These are phyloP conservation scores for Machaerirhynchus nigripectus DNA, from an alignment of 2,113 vertebrate species.

Conservation along the genomic window DNA sequence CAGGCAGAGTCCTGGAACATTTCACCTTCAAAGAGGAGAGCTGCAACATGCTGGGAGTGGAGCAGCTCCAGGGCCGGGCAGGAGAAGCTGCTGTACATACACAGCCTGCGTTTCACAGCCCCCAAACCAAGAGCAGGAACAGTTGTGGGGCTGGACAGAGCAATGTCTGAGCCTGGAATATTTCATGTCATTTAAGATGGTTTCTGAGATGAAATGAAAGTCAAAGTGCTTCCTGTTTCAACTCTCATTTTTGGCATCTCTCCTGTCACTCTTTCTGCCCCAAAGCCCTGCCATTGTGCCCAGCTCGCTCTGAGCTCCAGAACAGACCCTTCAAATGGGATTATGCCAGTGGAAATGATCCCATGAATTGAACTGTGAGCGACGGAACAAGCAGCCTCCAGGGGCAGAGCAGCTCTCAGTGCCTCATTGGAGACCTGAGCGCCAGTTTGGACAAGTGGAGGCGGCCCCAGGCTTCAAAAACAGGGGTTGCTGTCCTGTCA, in stretches of 20 bases:
- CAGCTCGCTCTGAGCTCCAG: not conserved
- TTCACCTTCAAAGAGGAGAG: slow-evolving; percentile 23
- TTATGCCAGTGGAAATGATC: not conserved
- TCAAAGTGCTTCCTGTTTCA: not conserved
- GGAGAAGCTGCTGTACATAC: not conserved
- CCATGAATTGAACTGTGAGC: not conserved
- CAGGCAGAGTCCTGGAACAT: slow-evolving; percentile 29
- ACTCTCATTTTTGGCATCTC: not conserved
- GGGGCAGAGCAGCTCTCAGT: not conserved
- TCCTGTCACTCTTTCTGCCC: not conserved
- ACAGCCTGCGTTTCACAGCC: not conserved
- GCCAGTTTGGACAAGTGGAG: not conserved
- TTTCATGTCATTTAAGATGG: not conserved
- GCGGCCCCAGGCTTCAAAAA: not conserved
- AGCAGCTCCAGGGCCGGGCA: not conserved
- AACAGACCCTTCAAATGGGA: not conserved
- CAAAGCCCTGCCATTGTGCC: not conserved
- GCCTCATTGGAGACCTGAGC: not conserved
- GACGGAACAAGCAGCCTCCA: not conserved
- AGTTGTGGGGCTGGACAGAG: not conserved
- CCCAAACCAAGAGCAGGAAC: not conserved
- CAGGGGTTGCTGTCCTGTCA: fast-evolving
- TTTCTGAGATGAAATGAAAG: not conserved
- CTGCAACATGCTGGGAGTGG: not conserved
- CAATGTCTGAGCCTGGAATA: not conserved